Conservation (phyloP, 2,888 invertebrate genomes). For the Sesia bembeciformis region DNA sequence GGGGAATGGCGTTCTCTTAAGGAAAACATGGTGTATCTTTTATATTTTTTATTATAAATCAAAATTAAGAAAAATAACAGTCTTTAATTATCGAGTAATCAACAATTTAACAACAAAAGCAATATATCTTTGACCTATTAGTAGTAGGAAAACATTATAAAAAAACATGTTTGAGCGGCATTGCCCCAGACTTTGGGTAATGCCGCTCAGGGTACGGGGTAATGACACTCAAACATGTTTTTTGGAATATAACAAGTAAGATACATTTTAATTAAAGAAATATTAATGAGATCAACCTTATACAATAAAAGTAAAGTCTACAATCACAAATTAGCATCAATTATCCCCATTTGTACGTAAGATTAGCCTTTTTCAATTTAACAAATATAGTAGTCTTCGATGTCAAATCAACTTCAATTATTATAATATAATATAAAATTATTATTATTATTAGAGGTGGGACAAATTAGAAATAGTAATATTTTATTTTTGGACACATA, state of each 20-base stretch:
- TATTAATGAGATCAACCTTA: conserved; percentile 7
- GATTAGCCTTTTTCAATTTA: conserved; percentile 3
- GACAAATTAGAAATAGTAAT: conserved; percentile 8
- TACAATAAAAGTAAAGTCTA: conserved; percentile 7
- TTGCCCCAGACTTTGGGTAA: conserved; percentile 4
- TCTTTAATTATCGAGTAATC: conserved; percentile 12
- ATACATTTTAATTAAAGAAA: conserved; percentile 6
- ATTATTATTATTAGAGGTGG: conserved; percentile 4
- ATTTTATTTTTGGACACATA: conserved; percentile 14
- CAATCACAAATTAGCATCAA: too few relatives aligned
- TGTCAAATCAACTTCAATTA: conserved; percentile 8
- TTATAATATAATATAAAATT: neutral
- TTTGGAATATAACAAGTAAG: conserved; percentile 4
- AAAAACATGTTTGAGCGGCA: conserved; percentile 8
- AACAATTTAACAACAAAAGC: conserved; percentile 12
- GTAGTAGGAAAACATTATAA: conserved; percentile 8
- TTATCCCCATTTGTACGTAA: conserved; percentile 6
- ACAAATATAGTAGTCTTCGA: conserved; percentile 3
- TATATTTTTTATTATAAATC: conserved; percentile 7
- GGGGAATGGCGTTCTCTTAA: too few relatives aligned
- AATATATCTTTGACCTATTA: too few relatives aligned
- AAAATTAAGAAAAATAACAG: conserved; percentile 9
- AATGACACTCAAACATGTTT: conserved; percentile 5
- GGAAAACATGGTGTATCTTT: too few relatives aligned
- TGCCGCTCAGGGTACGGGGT: conserved; percentile 4